A percentile compares a stretch with the other conserved stretches of the same genome.
Conservation (phyloP, 1,140 invertebrate species). For the Stenopsyche tienmushanensis region DNA sequence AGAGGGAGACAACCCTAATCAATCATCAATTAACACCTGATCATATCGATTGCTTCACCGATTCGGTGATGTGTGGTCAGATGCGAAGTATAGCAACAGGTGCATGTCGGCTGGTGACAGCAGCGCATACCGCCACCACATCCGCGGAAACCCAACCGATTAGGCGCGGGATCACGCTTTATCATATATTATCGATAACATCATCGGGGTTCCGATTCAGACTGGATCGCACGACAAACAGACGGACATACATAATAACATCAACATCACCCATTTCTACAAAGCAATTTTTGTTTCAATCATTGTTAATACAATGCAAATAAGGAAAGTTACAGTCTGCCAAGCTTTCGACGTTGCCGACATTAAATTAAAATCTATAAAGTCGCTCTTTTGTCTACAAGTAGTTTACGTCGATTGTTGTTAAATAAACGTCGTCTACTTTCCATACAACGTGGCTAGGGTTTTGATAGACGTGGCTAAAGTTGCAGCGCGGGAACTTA, state of each 20-base stretch:
- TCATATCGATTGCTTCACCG: background rate
- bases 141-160: too few relatives aligned
- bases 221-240: background rate
- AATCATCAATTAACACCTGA: slow-evolving; percentile 11
- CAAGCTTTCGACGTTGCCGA: too few relatives aligned
- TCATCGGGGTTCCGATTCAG: background rate
- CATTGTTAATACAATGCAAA: too few relatives aligned
- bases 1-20: background rate
- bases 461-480: too few relatives aligned
- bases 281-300: background rate
- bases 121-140: background rate
- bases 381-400: too few relatives aligned
- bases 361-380: too few relatives aligned
- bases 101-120: background rate
- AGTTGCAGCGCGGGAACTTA: too few relatives aligned
- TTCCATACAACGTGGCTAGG: too few relatives aligned
- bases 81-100: background rate
- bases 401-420: too few relatives aligned
- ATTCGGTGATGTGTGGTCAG: slow-evolving; percentile 3
- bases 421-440: too few relatives aligned
- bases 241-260: background rate
- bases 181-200: background rate
- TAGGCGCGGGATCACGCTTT: too few relatives aligned
- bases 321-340: too few relatives aligned
- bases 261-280: background rate